These are phyloP conservation scores for Scleropages formosus DNA, from an alignment of 2,797 vertebrate species.

Conservation along the genomic window DNA sequence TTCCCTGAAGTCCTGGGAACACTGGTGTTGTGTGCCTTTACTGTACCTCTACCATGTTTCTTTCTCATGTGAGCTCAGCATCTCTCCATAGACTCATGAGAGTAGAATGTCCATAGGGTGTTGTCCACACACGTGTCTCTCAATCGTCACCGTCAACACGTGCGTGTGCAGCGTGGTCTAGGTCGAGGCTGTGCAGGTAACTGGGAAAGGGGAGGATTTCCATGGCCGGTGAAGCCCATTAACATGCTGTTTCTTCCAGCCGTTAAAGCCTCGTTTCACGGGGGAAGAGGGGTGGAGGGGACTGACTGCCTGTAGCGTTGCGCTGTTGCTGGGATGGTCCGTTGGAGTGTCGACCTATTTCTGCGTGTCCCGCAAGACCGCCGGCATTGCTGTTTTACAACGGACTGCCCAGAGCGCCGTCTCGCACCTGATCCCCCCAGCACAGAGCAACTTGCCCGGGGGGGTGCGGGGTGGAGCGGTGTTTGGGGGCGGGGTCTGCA, in stretches of 20 bases:
- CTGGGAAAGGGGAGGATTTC: neutral
- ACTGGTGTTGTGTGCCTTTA: conserved; percentile 59
- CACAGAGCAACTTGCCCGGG: conserved; percentile 35
- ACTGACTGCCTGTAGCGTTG: neutral
- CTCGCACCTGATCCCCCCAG: conserved; percentile 47
- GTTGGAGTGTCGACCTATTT: conserved; percentile 16
- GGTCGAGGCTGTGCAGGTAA: conserved; percentile 26
- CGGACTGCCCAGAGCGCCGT: conserved; percentile 60
- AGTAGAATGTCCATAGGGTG: conserved; percentile 45
- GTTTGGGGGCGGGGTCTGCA: conserved; percentile 52
- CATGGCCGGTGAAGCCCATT: neutral
- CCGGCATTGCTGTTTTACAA: conserved; percentile 76
- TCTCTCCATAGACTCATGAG: conserved; percentile 45
- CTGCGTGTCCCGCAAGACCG: conserved; percentile 42
- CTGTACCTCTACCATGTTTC: conserved; percentile 47
- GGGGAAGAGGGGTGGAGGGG: neutral
- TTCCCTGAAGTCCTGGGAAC: conserved; percentile 40
- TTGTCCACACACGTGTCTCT: conserved; percentile 39
- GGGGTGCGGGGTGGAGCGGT: conserved; percentile 39
- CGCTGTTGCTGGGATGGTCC: neutral
- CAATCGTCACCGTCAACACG: conserved; percentile 54
- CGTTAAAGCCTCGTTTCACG: neutral
- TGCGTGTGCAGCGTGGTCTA: conserved; percentile 21
- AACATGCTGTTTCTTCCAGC: conserved; percentile 15
- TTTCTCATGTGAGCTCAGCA: conserved; percentile 57